These are phyloP conservation scores for Panopea generosa DNA, from an alignment of 2,888 invertebrate genomes.

Conservation along the genomic window DNA sequence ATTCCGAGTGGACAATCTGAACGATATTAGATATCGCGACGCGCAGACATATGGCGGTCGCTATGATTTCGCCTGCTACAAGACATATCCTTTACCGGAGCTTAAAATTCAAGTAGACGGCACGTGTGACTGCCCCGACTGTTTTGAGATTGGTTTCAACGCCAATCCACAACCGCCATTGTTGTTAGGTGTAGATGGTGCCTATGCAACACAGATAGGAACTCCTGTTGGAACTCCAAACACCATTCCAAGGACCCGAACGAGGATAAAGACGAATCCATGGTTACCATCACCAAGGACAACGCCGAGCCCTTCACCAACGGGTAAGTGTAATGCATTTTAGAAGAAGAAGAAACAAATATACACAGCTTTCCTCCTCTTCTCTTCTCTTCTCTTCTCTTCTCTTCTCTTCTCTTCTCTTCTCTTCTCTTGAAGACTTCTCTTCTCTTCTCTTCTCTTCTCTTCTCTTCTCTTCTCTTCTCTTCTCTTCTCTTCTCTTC, in stretches of 20 bases:
- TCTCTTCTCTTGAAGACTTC: too few relatives aligned
- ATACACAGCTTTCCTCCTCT: too few relatives aligned
- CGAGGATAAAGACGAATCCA: slow-evolving; percentile 80
- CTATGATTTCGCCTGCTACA: slow-evolving; percentile 4
- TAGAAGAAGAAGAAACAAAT: too few relatives aligned
- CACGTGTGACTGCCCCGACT: slow-evolving; percentile 33
- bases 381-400: too few relatives aligned
- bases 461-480: too few relatives aligned
- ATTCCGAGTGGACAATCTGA: neutral
- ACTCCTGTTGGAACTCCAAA: slow-evolving; percentile 43
- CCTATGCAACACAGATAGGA: neutral
- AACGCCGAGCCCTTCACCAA: slow-evolving; percentile 58
- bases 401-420: too few relatives aligned
- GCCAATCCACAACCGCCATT: neutral
- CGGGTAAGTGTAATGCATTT: slow-evolving; percentile 31
- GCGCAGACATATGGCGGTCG: neutral
- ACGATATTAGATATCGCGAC: neutral
- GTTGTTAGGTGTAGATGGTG: neutral
- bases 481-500: too few relatives aligned
- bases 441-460: too few relatives aligned
- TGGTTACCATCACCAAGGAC: slow-evolving; percentile 80
- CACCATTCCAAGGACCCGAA: slow-evolving; percentile 67
- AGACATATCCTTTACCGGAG: slow-evolving; percentile 47
- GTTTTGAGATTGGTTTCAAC: neutral
- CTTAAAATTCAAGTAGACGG: slow-evolving; percentile 46